Base-by-base conservation (phyloP, 2,113 vertebrate species). In the Rhabdomys dilectus region DNA sequence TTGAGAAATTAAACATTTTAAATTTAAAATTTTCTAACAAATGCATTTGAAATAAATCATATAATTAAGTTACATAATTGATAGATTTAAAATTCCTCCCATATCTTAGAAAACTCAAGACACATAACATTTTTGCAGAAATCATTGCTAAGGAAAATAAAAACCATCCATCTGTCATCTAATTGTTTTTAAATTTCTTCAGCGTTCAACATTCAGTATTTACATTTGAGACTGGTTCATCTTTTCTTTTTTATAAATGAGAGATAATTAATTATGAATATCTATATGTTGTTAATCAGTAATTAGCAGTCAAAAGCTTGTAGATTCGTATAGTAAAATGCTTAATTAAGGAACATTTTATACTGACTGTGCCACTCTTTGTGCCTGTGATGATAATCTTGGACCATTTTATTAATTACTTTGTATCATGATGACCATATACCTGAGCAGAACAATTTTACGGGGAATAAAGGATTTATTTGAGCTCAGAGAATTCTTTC, bases 221-320 rank as follows among this genome's bases (percentile, higher is more conserved):
- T 75, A 42, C 29, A 26, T 48, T 21, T 53, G 15, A 82, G 17
- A 88, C 60, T 88, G 80, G 29, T 42, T 7, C 29, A 19, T 75
- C 7, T 10, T 31, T 0, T 16, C 10, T 70, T 73, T 81, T 68
- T 93, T 39, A 16, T 53, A 42, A 39, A 34, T 86, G 3, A 3
- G n/a, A 91, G 88, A 88, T 26, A 91, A 85, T 53, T 58, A 0
- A 73, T 86, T 51, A 96, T 45, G 62, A 22, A 39, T 89, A 90
- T 66, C 15, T 7, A n/a, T 87, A 22, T 70, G 1, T 89, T 75
- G 88, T 21, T 88, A 22, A 86, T 48, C 56, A 24, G 84, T 66
- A 91, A 2, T 66, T 39, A 1, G 56, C 78, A 22, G 34, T 8
- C 45, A 85, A 81, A 86, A 53, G 5, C 13, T 42, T 91, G 17